Conservation (phyloP, 2,113 vertebrate genomes). For the Neoarius graeffei region DNA sequence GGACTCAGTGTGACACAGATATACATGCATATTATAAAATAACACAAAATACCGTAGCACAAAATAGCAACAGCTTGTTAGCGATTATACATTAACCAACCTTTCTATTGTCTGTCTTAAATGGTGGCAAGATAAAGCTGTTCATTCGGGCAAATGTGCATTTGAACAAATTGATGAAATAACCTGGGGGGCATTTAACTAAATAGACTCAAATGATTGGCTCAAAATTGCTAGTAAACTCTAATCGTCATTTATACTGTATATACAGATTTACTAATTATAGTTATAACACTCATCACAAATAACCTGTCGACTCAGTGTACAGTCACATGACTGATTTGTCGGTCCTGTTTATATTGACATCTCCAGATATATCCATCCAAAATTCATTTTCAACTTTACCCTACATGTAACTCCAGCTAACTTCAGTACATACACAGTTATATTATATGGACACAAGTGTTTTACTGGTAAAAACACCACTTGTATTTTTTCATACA, state of each 20-base stretch:
- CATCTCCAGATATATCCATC: not conserved
- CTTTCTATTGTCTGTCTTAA: no score
- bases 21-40: no score
- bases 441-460: not conserved
- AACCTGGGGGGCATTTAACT: no score
- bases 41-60: no score
- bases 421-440: not conserved
- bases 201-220: not conserved
- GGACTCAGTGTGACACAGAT: no score
- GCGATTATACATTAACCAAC: no score
- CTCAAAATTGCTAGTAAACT: not conserved
- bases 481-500: no score
- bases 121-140: not conserved
- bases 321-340: not conserved
- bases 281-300: not conserved
- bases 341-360: not conserved
- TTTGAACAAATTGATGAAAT: not conserved
- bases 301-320: not conserved
- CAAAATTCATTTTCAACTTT: not conserved
- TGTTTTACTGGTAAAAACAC: no score
- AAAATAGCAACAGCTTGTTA: no score
- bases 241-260: not conserved
- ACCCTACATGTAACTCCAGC: not conserved
- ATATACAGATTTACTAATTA: not conserved
- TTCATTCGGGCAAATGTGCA: not conserved